Evolutionary conservation across 2,797 vertebrate genomes (phyloP).

Genomic region (Sebastes matsubarae): DNA sequence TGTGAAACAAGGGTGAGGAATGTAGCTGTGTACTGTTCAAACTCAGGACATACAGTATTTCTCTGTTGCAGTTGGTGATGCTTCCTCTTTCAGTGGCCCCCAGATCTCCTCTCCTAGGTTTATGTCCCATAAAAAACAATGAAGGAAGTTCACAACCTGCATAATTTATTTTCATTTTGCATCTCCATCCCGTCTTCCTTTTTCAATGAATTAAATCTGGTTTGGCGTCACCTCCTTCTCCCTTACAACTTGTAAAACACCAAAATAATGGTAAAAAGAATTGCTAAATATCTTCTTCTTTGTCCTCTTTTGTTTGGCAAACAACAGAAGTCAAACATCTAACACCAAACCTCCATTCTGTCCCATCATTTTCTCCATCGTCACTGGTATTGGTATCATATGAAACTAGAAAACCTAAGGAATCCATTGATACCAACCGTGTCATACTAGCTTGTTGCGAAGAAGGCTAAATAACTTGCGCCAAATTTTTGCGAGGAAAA

Average conservation of each 20-base stretch:
- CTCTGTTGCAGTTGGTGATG: background rate
- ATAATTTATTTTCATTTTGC: background rate
- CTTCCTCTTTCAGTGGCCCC: background rate
- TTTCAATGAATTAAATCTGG: background rate
- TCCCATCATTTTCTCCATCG: background rate
- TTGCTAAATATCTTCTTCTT: background rate
- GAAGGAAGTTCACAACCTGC: background rate
- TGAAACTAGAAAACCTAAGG: too few relatives aligned
- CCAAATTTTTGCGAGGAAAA: accelerated
- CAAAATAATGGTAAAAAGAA: background rate
- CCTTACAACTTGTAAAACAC: background rate
- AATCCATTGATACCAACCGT: too few relatives aligned
- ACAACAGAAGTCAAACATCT: background rate
- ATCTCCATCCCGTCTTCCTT: background rate
- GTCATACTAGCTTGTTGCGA: too few relatives aligned
- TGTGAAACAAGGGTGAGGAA: background rate
- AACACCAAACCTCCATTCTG: background rate
- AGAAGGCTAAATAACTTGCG: too few relatives aligned
- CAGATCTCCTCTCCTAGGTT: background rate
- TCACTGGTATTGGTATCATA: too few relatives aligned
- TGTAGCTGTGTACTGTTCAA: background rate
- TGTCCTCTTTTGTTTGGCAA: background rate
- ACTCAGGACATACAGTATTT: background rate
- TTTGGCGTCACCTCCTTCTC: background rate
- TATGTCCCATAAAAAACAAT: background rate